phyloP scores from a whole-genome alignment of 2,888 invertebrate genomes.

The Macaria notata region DNA sequence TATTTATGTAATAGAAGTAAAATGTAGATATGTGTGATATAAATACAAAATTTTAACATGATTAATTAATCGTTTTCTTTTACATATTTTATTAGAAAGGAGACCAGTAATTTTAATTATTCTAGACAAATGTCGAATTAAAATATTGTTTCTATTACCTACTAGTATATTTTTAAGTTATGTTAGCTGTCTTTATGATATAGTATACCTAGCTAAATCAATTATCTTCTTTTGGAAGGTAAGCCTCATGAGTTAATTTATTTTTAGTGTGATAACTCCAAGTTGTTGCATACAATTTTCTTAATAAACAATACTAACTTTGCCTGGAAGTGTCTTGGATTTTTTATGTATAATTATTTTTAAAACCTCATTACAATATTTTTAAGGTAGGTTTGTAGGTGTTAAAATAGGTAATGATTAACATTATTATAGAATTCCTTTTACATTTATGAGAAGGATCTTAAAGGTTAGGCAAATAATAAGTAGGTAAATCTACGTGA shows the following conservation, averaged over 20 bases:
- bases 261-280: slow-evolving; percentile 77
- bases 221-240: slow-evolving; percentile 63
- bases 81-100: slow-evolving; percentile 70
- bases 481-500: no score
- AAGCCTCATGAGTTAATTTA: slow-evolving; percentile 76
- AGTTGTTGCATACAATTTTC: slow-evolving; percentile 77
- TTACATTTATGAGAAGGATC: no score
- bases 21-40: slow-evolving; percentile 82
- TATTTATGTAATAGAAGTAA: slow-evolving; percentile 82
- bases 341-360: slow-evolving; percentile 40
- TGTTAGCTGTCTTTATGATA: slow-evolving; percentile 65
- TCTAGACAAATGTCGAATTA: slow-evolving; percentile 67
- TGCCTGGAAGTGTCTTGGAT: slow-evolving; percentile 71
- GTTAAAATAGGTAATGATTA: no score
- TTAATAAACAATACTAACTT: slow-evolving; percentile 80
- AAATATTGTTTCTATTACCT: slow-evolving; percentile 71
- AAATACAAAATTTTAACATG: slow-evolving; percentile 83
- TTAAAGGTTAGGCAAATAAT: no score
- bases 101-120: slow-evolving; percentile 72
- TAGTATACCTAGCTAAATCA: slow-evolving; percentile 66
- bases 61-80: slow-evolving; percentile 76
- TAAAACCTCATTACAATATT: no score
- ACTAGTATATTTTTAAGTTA: slow-evolving; percentile 75
- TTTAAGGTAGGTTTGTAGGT: no score
- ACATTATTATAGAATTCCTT: no score